These are phyloP conservation scores for Hemitrygon akajei DNA, from an alignment of 2,797 vertebrate genomes.

Conservation along the genomic window DNA sequence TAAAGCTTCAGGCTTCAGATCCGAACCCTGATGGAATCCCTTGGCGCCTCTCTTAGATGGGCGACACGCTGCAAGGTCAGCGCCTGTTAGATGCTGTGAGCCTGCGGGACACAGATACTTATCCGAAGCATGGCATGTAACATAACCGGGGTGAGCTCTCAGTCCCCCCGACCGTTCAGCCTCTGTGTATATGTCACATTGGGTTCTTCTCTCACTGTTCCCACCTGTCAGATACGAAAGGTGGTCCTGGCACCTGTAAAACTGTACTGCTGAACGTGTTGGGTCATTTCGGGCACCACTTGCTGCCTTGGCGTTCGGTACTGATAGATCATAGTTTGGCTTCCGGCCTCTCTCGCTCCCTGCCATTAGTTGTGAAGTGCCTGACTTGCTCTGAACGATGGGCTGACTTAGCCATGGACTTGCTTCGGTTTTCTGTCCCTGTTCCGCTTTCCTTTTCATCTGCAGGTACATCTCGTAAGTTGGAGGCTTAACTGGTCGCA, in stretches of 20 bases:
- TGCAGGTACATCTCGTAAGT: slow-evolving; percentile 58
- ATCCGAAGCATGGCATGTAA: background rate
- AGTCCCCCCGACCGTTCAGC: background rate
- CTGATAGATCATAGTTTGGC: background rate
- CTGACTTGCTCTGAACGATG: slow-evolving; percentile 42
- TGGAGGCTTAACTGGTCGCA: slow-evolving; percentile 4
- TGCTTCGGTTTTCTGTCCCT: slow-evolving; percentile 39
- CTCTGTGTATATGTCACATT: background rate
- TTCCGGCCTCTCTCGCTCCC: background rate
- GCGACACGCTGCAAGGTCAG: background rate
- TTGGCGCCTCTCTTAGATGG: background rate
- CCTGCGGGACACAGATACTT: background rate
- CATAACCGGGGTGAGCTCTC: no score
- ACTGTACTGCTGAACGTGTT: background rate
- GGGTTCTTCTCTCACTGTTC: background rate
- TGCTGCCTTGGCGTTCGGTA: background rate
- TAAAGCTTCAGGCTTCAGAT: background rate
- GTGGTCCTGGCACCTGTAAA: no score
- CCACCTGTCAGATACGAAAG: background rate
- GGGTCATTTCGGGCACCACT: background rate
- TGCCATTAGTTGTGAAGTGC: no score
- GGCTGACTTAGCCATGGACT: slow-evolving; percentile 24
- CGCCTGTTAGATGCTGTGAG: no score
- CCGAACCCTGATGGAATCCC: no score
- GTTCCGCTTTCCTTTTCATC: slow-evolving; percentile 44